These are phyloP conservation scores for Onychomys leucogaster DNA, from an alignment of 2,797 vertebrate species.

Conservation along the genomic window DNA sequence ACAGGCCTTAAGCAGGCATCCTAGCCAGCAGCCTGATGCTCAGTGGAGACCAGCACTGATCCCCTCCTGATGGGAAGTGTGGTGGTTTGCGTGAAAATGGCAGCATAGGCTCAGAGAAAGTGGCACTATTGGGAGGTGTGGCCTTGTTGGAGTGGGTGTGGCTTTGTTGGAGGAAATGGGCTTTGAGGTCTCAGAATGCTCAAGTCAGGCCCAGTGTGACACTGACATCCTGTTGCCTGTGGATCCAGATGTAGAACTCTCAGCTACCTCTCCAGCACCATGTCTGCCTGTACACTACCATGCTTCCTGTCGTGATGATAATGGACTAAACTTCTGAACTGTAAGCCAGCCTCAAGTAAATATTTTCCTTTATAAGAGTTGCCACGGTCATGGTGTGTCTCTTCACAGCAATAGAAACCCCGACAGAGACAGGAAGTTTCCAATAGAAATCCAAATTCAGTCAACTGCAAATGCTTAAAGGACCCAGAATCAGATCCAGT, in stretches of 20 bases:
- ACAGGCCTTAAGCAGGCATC: background rate
- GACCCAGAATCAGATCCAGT: background rate
- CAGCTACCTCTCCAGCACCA: background rate
- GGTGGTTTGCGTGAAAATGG: background rate
- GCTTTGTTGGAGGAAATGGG: background rate
- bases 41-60: background rate
- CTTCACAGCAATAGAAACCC: background rate
- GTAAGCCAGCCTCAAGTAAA: background rate
- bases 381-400: background rate
- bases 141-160: background rate
- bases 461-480: background rate
- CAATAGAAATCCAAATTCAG: background rate
- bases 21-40: too few species aligned
- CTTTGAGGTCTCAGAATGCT: background rate
- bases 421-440: background rate
- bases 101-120: background rate
- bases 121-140: background rate
- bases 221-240: background rate
- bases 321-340: background rate
- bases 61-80: background rate
- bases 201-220: background rate
- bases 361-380: background rate
- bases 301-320: background rate
- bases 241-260: background rate
- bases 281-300: background rate